phyloP scores from a whole-genome alignment of 2,113 vertebrate species.

The Edolisoma coerulescens region DNA sequence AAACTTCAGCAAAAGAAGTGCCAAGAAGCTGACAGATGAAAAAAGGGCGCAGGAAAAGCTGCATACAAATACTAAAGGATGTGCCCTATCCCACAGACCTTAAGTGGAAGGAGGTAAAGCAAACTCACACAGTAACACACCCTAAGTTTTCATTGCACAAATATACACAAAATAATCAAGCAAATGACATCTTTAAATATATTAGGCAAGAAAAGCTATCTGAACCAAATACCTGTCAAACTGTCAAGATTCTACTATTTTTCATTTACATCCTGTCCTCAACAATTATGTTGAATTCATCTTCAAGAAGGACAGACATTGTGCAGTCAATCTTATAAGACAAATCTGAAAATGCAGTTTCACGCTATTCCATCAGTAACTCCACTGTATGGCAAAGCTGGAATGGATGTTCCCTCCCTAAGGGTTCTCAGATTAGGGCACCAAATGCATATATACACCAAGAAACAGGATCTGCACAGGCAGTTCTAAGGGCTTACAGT shows the following conservation, averaged over 20 bases:
- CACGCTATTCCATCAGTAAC: neutral
- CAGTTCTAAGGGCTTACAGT: neutral
- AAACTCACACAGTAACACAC: neutral
- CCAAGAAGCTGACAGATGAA: conserved; percentile 21
- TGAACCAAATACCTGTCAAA: neutral
- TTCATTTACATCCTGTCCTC: neutral
- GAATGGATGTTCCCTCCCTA: neutral
- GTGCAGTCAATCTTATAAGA: neutral
- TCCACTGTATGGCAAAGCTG: neutral
- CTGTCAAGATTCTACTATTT: neutral
- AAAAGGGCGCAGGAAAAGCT: neutral
- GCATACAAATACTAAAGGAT: neutral
- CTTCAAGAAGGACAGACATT: neutral
- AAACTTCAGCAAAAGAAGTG: conserved; percentile 10
- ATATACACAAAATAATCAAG: neutral
- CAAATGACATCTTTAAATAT: neutral
- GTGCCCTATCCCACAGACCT: neutral
- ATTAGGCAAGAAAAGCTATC: neutral
- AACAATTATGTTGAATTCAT: neutral
- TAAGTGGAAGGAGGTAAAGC: neutral
- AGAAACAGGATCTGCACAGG: neutral
- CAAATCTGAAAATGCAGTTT: neutral
- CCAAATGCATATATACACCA: neutral
- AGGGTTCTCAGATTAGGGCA: neutral
- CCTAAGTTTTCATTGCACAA: neutral